These are phyloP conservation scores for Meteorus cinctellus DNA, from an alignment of 2,888 invertebrate genomes.

Conservation along the genomic window DNA sequence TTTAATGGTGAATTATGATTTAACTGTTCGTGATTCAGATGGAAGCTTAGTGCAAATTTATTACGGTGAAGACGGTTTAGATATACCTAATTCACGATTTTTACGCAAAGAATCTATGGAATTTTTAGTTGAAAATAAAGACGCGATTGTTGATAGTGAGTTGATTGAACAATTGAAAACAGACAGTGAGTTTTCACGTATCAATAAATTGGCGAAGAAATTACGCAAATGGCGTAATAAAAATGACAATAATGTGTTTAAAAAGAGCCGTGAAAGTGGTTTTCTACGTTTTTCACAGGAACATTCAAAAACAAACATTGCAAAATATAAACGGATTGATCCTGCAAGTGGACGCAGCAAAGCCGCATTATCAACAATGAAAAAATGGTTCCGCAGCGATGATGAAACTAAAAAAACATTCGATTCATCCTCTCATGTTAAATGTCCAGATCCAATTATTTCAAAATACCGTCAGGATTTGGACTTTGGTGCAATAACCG, in stretches of 20 bases:
- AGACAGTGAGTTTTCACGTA: slow-evolving; percentile 74
- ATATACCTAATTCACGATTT: slow-evolving; percentile 91
- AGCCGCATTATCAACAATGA: slow-evolving; percentile 77
- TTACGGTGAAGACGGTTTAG: slow-evolving; percentile 96
- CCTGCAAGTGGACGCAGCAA: slow-evolving; percentile 77
- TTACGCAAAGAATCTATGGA: slow-evolving; percentile 83
- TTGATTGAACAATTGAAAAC: slow-evolving; percentile 78
- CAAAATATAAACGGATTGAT: slow-evolving; percentile 63
- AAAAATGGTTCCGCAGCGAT: slow-evolving; percentile 80
- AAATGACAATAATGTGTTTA: slow-evolving; percentile 71
- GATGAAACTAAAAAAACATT: slow-evolving; percentile 78
- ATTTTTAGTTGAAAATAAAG: slow-evolving; percentile 88
- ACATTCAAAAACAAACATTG: slow-evolving; percentile 59
- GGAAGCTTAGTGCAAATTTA: slow-evolving; percentile 90
- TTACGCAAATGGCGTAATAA: slow-evolving; percentile 79
- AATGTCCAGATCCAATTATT: slow-evolving; percentile 85
- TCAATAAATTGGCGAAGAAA: slow-evolving; percentile 77
- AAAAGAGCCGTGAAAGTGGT: slow-evolving; percentile 75
- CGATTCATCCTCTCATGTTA: slow-evolving; percentile 69
- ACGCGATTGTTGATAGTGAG: slow-evolving; percentile 78
- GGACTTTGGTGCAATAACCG: slow-evolving; percentile 89
- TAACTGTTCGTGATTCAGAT: slow-evolving; percentile 94
- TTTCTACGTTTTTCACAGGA: slow-evolving; percentile 79
- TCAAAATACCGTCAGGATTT: slow-evolving; percentile 82
- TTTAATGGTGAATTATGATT: slow-evolving; percentile 92